A percentile compares a stretch with the other conserved stretches of the same genome.
Evolutionary conservation across 2,888 invertebrate species (phyloP).

Genomic region (Drosophila meridiana): DNA sequence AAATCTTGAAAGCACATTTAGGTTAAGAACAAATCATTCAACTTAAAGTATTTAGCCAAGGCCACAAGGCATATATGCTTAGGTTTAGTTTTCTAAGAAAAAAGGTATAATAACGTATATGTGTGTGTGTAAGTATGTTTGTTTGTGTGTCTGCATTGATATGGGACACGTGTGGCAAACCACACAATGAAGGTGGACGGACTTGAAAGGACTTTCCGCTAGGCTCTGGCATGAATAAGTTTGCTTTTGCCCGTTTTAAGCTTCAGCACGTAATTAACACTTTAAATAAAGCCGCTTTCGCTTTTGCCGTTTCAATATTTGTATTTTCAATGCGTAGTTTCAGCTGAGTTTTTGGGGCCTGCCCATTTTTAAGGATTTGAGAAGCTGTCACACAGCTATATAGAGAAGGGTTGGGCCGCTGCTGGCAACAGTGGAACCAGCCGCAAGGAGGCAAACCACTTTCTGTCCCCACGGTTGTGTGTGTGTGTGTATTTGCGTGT

Average conservation of each 20-base stretch:
- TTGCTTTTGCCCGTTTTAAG: constrained; percentile 41
- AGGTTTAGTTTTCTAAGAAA: constrained; percentile 1
- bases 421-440: constrained; percentile 3
- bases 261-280: constrained; percentile 71
- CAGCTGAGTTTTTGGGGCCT: constrained; percentile 14
- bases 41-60: background rate
- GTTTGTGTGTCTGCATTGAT: constrained; percentile 8
- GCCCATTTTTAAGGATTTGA: constrained; percentile 41
- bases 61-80: background rate
- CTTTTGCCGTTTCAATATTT: constrained; percentile 71
- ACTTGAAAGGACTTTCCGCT: constrained; percentile 24
- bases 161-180: constrained; percentile 34
- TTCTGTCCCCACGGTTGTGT: background rate
- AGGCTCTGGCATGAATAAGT: constrained; percentile 5
- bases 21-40: background rate
- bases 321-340: constrained; percentile 65
- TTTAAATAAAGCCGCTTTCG: constrained; percentile 58
- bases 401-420: background rate
- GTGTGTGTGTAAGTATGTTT: background rate
- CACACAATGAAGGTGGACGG: constrained; percentile 26
- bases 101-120: constrained; percentile 6
- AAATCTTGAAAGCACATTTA: background rate
- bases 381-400: constrained; percentile 16
- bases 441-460: constrained; percentile 39
- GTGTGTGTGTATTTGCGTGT: constrained; percentile 11